phyloP scores from a whole-genome alignment of 2,113 vertebrate genomes.

The Ictidomys tridecemlineatus region DNA sequence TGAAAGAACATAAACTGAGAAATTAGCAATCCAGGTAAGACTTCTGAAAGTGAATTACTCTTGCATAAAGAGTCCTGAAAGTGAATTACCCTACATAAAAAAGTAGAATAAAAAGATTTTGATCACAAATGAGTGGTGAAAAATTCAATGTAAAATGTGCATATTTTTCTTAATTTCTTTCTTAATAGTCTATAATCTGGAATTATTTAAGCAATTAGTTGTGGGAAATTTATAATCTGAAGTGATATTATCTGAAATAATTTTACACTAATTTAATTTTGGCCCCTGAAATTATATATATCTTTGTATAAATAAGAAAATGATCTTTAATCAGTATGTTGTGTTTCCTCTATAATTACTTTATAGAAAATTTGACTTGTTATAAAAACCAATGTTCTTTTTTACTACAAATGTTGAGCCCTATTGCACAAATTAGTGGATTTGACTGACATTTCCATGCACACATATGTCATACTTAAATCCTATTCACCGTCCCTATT shows the following conservation, averaged over 20 bases:
- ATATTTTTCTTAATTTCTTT: not conserved
- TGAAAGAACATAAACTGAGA: constrained; percentile 78
- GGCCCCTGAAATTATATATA: not conserved
- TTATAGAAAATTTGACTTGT: not conserved
- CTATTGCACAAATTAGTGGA: not conserved
- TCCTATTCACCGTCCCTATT: not conserved
- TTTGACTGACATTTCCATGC: not conserved
- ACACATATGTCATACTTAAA: not conserved
- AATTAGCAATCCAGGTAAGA: constrained; percentile 44
- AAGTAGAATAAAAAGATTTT: not conserved
- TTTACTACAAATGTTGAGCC: not conserved
- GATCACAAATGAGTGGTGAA: not conserved
- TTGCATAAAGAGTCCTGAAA: not conserved
- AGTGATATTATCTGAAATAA: not conserved
- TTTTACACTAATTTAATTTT: not conserved
- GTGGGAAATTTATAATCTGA: not conserved
- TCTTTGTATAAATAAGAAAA: not conserved
- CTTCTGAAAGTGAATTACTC: not conserved
- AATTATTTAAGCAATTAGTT: constrained; percentile 21
- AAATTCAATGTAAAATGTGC: not conserved
- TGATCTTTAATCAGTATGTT: not conserved
- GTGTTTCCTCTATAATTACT: not conserved
- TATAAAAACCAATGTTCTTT: constrained; percentile 3
- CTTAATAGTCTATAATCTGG: not conserved
- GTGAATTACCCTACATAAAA: not conserved